These are phyloP conservation scores for Serranus cabrilla DNA, from an alignment of 2,797 vertebrate species.

Conservation along the genomic window DNA sequence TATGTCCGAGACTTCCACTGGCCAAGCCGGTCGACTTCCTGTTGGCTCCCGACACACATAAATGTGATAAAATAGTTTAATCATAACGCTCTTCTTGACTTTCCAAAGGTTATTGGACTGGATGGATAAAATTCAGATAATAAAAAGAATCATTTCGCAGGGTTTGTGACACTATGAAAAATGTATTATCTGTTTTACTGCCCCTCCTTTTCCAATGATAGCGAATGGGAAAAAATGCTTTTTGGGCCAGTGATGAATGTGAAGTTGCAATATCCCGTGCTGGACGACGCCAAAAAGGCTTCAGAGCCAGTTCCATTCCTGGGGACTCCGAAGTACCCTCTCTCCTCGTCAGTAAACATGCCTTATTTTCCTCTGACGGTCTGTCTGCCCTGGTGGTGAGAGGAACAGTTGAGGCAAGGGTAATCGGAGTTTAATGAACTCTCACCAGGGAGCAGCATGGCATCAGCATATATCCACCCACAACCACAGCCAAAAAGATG, in stretches of 20 bases:
- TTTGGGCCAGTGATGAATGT: conserved; percentile 2
- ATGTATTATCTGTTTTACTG: background rate
- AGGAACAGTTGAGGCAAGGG: conserved; percentile 27
- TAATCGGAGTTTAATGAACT: conserved; percentile 63
- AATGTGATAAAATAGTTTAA: background rate
- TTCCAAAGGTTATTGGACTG: no score
- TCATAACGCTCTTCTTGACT: background rate
- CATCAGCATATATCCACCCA: conserved; percentile 30
- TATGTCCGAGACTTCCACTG: background rate
- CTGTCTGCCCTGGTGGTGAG: conserved; percentile 12
- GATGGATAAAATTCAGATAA: background rate
- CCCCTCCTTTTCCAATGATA: background rate
- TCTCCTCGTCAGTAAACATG: background rate
- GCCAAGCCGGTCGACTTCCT: background rate
- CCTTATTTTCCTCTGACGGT: conserved; percentile 1
- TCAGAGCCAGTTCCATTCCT: background rate
- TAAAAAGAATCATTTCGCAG: background rate
- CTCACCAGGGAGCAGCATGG: conserved; percentile 39
- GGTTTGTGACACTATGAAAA: background rate
- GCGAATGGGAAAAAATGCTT: background rate
- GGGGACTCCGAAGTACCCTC: background rate
- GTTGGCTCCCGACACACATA: background rate
- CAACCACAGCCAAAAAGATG: conserved; percentile 34
- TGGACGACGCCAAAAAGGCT: background rate
- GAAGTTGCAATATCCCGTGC: conserved; percentile 2